A percentile compares a stretch with the other conserved stretches of the same genome.
phyloP scores from a whole-genome alignment of 2,113 vertebrate species.

The Ivindomyrus marchei region DNA sequence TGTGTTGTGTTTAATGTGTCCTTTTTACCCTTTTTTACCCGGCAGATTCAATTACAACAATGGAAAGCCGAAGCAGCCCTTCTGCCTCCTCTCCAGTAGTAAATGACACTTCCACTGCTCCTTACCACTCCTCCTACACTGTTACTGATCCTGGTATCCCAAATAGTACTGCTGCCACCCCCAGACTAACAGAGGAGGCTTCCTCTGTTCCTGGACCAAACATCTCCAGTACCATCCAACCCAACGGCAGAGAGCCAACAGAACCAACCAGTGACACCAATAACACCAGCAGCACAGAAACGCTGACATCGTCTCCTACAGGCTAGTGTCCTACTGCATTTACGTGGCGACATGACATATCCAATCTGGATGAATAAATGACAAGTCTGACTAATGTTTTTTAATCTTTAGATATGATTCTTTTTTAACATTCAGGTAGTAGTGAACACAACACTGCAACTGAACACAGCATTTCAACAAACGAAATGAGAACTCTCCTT shows the following conservation, averaged over 20 bases:
- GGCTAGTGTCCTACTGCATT: neutral
- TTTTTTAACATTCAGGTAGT: neutral
- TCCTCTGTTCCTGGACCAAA: neutral
- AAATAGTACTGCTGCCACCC: neutral
- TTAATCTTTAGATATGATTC: neutral
- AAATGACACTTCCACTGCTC: neutral
- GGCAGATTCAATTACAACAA: neutral
- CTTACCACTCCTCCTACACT: neutral
- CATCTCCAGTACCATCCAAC: neutral
- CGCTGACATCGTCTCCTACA: neutral
- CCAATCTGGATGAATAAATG: neutral
- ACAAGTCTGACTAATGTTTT: neutral
- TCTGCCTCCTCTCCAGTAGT: neutral
- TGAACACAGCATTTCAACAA: neutral
- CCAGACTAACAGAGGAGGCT: neutral
- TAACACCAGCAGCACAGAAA: neutral
- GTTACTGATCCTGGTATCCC: neutral
- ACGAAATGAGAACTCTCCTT: too few species aligned
- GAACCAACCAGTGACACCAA: neutral
- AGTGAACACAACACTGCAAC: neutral
- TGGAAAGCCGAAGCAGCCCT: neutral
- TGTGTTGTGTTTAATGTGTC: neutral
- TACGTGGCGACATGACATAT: neutral
- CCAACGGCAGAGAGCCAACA: neutral
- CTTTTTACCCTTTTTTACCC: neutral